These are phyloP conservation scores for Channallabes apus DNA, from an alignment of 2,797 vertebrate species.

Conservation along the genomic window DNA sequence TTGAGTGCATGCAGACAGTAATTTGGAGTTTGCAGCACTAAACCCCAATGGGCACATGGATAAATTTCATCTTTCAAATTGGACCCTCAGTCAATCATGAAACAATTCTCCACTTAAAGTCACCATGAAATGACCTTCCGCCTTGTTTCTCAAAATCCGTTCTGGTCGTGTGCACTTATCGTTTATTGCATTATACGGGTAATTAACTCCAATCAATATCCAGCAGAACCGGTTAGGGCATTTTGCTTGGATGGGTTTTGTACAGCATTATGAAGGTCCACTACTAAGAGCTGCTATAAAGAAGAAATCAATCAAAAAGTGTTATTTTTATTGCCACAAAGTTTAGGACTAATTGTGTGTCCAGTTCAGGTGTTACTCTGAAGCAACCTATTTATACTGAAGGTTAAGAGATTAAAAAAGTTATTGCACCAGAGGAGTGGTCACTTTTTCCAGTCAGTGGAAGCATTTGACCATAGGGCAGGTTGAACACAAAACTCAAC, in stretches of 20 bases:
- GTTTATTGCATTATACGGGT: background rate
- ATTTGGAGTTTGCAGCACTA: background rate
- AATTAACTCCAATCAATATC: conserved; percentile 1
- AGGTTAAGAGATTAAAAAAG: background rate
- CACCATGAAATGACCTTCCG: conserved; percentile 23
- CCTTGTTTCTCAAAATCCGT: background rate
- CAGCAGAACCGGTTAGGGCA: background rate
- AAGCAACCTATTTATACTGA: background rate
- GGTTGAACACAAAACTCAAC: no score
- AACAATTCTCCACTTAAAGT: background rate
- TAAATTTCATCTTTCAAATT: background rate
- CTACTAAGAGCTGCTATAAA: background rate
- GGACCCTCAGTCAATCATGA: background rate
- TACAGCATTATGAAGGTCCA: background rate
- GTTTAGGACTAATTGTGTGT: background rate
- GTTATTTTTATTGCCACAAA: background rate
- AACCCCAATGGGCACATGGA: background rate
- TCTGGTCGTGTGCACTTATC: background rate
- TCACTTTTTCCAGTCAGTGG: background rate
- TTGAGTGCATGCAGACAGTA: background rate
- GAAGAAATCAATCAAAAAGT: background rate
- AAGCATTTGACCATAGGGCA: background rate
- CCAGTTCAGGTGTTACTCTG: background rate
- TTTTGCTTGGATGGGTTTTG: background rate
- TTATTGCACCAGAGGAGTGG: no score